phyloP scores from a whole-genome alignment of 2,888 invertebrate genomes.

The Nephrotoma flavescens region DNA sequence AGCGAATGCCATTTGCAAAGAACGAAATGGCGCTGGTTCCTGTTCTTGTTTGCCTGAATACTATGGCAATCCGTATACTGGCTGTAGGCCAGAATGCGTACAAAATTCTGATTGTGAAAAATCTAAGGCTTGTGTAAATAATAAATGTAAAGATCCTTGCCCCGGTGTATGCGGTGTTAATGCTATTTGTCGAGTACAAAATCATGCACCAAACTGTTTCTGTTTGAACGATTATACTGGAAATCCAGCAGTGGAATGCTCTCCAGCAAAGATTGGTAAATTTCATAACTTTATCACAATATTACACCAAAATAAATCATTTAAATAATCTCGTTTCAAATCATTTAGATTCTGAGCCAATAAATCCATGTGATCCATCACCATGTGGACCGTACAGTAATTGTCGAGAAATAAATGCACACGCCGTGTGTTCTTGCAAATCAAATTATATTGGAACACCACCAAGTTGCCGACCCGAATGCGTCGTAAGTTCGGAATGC shows the following conservation, averaged over 20 bases:
- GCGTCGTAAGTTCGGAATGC: slow-evolving; percentile 50
- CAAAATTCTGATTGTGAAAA: slow-evolving; percentile 61
- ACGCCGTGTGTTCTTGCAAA: slow-evolving; percentile 47
- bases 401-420: slow-evolving; percentile 44
- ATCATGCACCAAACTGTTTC: slow-evolving; percentile 63
- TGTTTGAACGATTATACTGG: slow-evolving; percentile 59
- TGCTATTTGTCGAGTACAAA: slow-evolving; percentile 57
- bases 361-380: slow-evolving; percentile 41
- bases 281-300: neutral
- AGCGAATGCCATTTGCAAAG: slow-evolving; percentile 61
- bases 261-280: slow-evolving; percentile 21
- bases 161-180: slow-evolving; percentile 62
- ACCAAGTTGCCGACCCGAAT: slow-evolving; percentile 49
- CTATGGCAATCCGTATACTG: slow-evolving; percentile 61
- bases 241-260: slow-evolving; percentile 53
- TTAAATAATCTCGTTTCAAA: neutral
- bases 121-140: slow-evolving; percentile 57
- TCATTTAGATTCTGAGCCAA: neutral
- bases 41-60: slow-evolving; percentile 61
- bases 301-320: neutral
- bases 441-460: slow-evolving; percentile 48
- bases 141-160: slow-evolving; percentile 67
- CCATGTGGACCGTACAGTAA: slow-evolving; percentile 53
- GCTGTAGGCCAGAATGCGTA: slow-evolving; percentile 68
- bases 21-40: slow-evolving; percentile 57